Conservation (phyloP, 2,797 vertebrate species). For the Phoebastria nigripes region DNA sequence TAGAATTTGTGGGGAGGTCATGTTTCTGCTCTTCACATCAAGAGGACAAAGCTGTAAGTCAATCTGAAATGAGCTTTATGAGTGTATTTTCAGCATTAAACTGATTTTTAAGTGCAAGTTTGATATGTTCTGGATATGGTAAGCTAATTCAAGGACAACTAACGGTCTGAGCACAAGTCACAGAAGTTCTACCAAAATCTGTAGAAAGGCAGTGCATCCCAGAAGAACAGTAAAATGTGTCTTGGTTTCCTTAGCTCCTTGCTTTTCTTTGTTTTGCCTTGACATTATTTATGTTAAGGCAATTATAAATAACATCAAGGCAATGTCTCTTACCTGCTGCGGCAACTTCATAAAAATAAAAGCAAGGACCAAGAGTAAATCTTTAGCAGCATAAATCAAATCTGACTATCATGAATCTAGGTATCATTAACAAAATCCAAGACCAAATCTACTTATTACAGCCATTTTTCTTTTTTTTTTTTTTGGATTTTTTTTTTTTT, state of each 20-base stretch:
- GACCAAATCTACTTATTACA: neutral
- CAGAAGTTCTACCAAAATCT: neutral
- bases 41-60: neutral
- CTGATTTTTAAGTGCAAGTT: neutral
- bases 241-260: neutral
- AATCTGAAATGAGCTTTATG: neutral
- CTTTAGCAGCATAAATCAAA: slow-evolving; percentile 10
- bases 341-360: neutral
- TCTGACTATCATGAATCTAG: neutral
- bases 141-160: neutral
- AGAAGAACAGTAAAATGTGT: neutral
- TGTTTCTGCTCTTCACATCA: neutral
- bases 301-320: too few species aligned
- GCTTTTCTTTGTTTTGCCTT: neutral
- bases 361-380: neutral
- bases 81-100: neutral
- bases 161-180: neutral
- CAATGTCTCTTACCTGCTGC: neutral
- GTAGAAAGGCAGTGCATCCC: neutral
- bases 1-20: neutral
- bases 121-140: neutral
- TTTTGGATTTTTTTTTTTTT: too few species aligned
- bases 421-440: slow-evolving; percentile 7
- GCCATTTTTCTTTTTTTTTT: neutral
- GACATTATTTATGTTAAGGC: neutral